These are phyloP conservation scores for Caracal caracal DNA, from an alignment of 2,113 vertebrate species.

Conservation along the genomic window DNA sequence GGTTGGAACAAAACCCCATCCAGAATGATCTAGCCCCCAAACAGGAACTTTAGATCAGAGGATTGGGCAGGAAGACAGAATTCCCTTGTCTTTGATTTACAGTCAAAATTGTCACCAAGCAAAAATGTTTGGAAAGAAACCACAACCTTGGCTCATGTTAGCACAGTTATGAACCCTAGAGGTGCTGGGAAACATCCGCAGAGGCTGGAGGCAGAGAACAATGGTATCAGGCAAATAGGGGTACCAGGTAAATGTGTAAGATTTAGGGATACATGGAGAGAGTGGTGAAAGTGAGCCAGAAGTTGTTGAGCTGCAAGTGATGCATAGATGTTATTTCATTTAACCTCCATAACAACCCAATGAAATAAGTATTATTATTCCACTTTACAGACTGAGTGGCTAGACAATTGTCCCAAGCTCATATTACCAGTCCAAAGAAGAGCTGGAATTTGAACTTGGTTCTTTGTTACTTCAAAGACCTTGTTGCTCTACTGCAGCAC, in stretches of 20 bases:
- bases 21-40: slow-evolving; percentile 17
- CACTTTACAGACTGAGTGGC: no score
- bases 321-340: not conserved
- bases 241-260: not conserved
- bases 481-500: not conserved
- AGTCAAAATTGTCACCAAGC: slow-evolving; percentile 69
- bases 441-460: not conserved
- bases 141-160: slow-evolving; percentile 67
- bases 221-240: no score
- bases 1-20: slow-evolving; percentile 25
- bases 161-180: slow-evolving; percentile 41
- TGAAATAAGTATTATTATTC: no score
- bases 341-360: not conserved
- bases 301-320: not conserved
- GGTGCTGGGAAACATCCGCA: no score
- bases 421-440: no score
- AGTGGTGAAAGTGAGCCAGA: not conserved
- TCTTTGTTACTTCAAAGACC: not conserved
- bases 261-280: not conserved
- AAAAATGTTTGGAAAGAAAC: slow-evolving; percentile 74
- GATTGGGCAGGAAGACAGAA: not conserved
- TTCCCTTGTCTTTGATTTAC: slow-evolving; percentile 67
- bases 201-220: no score
- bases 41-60: slow-evolving; percentile 55
- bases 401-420: no score